Conservation (phyloP, 1,140 invertebrate genomes). For the Bombus polaris region DNA sequence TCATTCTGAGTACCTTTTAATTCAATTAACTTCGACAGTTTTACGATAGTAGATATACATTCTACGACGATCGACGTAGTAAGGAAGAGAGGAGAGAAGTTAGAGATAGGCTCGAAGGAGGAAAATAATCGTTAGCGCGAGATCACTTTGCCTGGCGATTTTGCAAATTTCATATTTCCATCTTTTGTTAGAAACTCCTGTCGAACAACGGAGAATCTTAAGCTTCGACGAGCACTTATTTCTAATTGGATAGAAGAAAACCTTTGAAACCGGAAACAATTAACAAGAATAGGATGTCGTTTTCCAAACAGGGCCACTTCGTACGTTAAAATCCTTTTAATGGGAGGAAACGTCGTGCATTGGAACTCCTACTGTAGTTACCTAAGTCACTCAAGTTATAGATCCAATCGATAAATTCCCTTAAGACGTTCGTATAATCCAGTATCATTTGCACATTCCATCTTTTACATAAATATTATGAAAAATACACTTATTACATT, state of each 20-base stretch:
- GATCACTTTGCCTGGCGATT: no score
- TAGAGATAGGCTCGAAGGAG: background rate
- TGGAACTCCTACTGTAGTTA: background rate
- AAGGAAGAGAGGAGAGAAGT: background rate
- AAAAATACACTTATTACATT: background rate
- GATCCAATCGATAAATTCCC: no score
- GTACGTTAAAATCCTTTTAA: background rate
- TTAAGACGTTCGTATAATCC: background rate
- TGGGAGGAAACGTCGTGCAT: background rate
- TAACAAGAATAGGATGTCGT: background rate
- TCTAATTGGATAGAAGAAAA: background rate
- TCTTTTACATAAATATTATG: background rate
- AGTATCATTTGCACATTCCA: background rate
- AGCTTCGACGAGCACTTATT: no score
- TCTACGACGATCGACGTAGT: background rate
- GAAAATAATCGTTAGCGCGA: no score
- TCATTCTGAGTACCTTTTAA: background rate
- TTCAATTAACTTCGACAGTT: conserved; percentile 4
- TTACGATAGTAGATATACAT: background rate
- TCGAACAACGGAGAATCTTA: no score
- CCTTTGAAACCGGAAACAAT: background rate
- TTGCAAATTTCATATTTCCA: no score
- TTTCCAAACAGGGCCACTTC: no score
- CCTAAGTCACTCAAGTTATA: no score
- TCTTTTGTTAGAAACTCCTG: no score